Percentiles rank a stretch among this genome's conserved stretches.
These are phyloP conservation scores for Styela plicata DNA, from an alignment of 23 tunicate genomes.

Conservation along the genomic window DNA sequence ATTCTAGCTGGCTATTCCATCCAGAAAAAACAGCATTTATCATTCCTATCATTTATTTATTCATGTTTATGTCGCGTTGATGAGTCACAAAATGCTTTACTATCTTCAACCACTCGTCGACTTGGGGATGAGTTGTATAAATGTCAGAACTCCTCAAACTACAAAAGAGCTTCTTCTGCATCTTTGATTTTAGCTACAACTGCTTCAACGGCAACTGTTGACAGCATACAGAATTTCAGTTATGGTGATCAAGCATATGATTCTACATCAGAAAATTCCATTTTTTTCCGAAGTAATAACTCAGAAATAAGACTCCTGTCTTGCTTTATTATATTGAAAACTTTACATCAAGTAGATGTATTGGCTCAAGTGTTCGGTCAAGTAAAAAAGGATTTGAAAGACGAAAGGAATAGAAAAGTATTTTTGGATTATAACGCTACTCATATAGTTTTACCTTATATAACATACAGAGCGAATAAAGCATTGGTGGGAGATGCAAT, in stretches of 20 bases:
- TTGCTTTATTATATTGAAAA: slow-evolving; percentile 63
- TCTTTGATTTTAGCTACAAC: slow-evolving; percentile 18
- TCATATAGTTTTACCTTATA: slow-evolving; percentile 50
- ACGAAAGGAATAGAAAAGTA: slow-evolving; percentile 45
- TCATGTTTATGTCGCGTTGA: slow-evolving; percentile 74
- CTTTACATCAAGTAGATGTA: slow-evolving; percentile 87
- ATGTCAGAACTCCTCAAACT: background rate
- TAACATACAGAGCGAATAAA: slow-evolving; percentile 80
- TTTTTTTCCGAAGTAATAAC: slow-evolving; percentile 50
- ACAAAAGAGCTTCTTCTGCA: background rate
- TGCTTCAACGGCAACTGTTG: background rate
- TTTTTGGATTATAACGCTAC: slow-evolving; percentile 64
- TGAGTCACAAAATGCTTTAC: slow-evolving; percentile 58
- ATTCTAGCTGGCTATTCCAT: slow-evolving; percentile 32
- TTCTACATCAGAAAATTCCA: background rate
- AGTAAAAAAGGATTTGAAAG: slow-evolving; percentile 64
- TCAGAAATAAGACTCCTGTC: slow-evolving; percentile 70
- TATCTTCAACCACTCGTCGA: slow-evolving; percentile 86
- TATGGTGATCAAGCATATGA: background rate
- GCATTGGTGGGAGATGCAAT: slow-evolving; percentile 62
- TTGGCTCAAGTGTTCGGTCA: slow-evolving; percentile 82
- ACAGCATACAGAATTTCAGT: background rate
- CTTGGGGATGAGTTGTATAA: slow-evolving; percentile 68
- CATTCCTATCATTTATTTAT: slow-evolving; percentile 59
- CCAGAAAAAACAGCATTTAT: slow-evolving; percentile 59